These are phyloP conservation scores for Pilophorus perplexus DNA, from an alignment of 2,888 invertebrate species.

Conservation along the genomic window DNA sequence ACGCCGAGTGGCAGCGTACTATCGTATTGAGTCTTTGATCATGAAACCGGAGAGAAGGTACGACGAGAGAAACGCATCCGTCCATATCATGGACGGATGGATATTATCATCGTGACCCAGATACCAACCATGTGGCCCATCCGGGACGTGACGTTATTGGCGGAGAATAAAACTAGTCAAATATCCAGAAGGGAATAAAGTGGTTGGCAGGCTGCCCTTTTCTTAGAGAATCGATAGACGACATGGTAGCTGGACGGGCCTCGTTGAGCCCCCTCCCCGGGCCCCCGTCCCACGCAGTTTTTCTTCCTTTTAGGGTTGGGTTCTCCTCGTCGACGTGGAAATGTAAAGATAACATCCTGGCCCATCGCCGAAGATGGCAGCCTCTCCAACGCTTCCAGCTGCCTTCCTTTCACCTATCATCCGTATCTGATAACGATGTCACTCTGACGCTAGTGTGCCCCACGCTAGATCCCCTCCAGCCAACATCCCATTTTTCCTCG, in stretches of 20 bases:
- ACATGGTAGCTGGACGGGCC: conserved; percentile 26
- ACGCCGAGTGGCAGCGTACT: no score
- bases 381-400: conserved; percentile 24
- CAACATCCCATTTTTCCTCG: no score
- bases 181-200: conserved; percentile 34
- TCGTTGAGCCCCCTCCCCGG: not conserved
- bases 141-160: no score
- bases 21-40: no score
- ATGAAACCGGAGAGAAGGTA: no score
- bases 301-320: conserved; percentile 13
- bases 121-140: no score
- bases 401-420: conserved; percentile 20
- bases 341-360: conserved; percentile 38
- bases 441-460: no score
- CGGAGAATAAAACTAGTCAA: conserved; percentile 19
- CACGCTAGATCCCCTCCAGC: no score
- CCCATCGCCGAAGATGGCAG: conserved; percentile 35
- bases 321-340: conserved; percentile 33
- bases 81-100: no score
- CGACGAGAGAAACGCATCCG: no score
- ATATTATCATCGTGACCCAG: no score
- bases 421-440: conserved; percentile 21
- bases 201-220: conserved; percentile 39
- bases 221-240: conserved; percentile 32
- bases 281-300: conserved; percentile 16